Base-by-base conservation (phyloP, 2,113 vertebrate species). In the Dromas ardeola region DNA sequence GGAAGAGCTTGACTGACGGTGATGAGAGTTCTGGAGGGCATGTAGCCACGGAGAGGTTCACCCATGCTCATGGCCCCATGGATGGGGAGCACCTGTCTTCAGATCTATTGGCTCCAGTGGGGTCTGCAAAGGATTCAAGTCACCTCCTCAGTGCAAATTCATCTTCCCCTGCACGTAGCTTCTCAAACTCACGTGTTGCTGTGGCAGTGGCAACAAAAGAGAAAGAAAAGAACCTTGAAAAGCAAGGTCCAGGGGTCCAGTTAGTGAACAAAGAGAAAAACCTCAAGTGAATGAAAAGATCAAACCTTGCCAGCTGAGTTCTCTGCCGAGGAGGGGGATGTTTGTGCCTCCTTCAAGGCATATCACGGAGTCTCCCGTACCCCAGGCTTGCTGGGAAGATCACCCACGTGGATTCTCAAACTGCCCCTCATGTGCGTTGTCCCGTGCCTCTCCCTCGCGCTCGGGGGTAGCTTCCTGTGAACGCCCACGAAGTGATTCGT, bases 401-500 rank as follows among this genome's bases (percentile, higher is more conserved):
- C 95, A 70, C 92, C 95, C 96, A 95, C 90, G 0, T 67, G 91
- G 91, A 94, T 94, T 91, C 93, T 67, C 83, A 70, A 74, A 1
- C 70, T 43, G 3, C 76, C 81, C 78, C 86, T 66, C 17, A 3
- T 15, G 85, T 73, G 76, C 17, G 10, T 40, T 81, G 95, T 83
- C 95, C 94, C 45, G 4, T 53, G 71, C 94, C 61, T 90, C 94
- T 95, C 94, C 91, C 93, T 88, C 62, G 4, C 18, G 1, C 82
- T 91, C 34, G 61, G 94, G 86, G 88, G 94, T 36, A 59, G 88
- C 83, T 95, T 96, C 93, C 95, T 95, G 94, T 1, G 21, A 67
- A 59, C 84, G 0, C 96, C 93, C 95, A 86, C 80, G 0, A 71
- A n/a, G 47, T 4, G 86, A 95, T 95, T 81, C 1, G 47, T 74